phyloP scores from a whole-genome alignment of 2,888 invertebrate species.

The Ramazzottius varieornatus region DNA sequence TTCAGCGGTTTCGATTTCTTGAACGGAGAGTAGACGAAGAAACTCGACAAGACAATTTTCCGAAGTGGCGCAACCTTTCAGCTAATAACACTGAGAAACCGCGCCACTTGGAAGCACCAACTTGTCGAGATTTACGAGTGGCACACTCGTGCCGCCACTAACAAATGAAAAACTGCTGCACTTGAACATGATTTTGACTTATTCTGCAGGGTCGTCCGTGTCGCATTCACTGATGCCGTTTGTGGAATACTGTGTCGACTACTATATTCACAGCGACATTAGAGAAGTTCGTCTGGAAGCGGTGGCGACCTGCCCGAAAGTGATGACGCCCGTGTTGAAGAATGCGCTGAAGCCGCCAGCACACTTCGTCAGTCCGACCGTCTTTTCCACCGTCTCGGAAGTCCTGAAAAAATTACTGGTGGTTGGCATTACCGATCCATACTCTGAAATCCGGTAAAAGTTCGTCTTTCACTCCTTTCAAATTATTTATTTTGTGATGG shows the following conservation, averaged over 20 bases:
- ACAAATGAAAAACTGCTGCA: neutral
- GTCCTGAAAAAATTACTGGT: slow-evolving; percentile 66
- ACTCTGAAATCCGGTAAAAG: slow-evolving; percentile 15
- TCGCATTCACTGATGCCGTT: slow-evolving; percentile 66
- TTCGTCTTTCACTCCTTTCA: neutral
- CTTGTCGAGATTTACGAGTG: no score
- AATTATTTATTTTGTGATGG: no score
- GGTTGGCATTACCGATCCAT: slow-evolving; percentile 74
- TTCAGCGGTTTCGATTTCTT: no score
- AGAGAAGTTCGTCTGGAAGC: slow-evolving; percentile 75
- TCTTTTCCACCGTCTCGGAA: slow-evolving; percentile 62
- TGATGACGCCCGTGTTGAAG: slow-evolving; percentile 54
- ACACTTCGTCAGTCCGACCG: slow-evolving; percentile 33
- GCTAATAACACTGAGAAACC: no score
- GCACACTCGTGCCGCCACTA: no score
- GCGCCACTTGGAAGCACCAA: no score
- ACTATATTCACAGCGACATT: slow-evolving; percentile 64
- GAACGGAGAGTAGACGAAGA: slow-evolving; percentile 4
- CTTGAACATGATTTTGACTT: neutral
- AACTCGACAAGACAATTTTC: no score
- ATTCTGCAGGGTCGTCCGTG: slow-evolving; percentile 11
- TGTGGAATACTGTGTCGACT: slow-evolving; percentile 68
- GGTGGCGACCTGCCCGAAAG: slow-evolving; percentile 66
- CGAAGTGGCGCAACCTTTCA: no score
- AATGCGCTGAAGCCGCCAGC: neutral